Conservation (phyloP, 2,888 invertebrate species). For the Ectemnius continuus region DNA sequence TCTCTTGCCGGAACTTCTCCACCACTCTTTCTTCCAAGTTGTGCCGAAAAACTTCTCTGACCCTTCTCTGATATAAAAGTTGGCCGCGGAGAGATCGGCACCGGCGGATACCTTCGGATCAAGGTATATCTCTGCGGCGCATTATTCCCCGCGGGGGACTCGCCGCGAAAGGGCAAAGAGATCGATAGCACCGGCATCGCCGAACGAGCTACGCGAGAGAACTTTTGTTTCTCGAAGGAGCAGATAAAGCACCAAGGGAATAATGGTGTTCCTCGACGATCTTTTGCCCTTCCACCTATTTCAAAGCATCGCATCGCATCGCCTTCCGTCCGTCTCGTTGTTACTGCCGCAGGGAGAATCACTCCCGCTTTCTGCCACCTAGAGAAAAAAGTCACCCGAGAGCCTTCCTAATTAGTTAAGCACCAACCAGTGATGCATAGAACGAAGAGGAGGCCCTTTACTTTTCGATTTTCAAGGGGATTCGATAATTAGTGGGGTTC, state of each 20-base stretch:
- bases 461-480: constrained; percentile 2
- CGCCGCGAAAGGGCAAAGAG: constrained; percentile 59
- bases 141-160: constrained; percentile 69
- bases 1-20: constrained; percentile 13
- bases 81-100: constrained; percentile 56
- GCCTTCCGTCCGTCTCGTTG: constrained; percentile 21
- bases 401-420: background rate
- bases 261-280: constrained; percentile 47
- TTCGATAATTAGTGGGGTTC: constrained; percentile 11
- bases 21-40: constrained; percentile 51
- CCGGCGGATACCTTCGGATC: constrained; percentile 64
- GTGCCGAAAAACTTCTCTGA: constrained; percentile 57
- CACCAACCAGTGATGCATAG: too few relatives aligned
- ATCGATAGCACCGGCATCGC: constrained; percentile 59
- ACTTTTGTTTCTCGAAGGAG: constrained; percentile 63
- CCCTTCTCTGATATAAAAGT: constrained; percentile 62
- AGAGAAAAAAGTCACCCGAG: background rate
- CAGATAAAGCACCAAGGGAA: constrained; percentile 63
- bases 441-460: background rate
- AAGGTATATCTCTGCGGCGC: constrained; percentile 67
- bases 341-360: too few relatives aligned
- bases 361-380: background rate
- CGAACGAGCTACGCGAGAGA: constrained; percentile 39
- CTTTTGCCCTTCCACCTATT: constrained; percentile 31
- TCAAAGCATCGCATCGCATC: constrained; percentile 16